Evolutionary conservation across 1,140 invertebrate species (phyloP).

Genomic region (Dreissena polymorpha): DNA sequence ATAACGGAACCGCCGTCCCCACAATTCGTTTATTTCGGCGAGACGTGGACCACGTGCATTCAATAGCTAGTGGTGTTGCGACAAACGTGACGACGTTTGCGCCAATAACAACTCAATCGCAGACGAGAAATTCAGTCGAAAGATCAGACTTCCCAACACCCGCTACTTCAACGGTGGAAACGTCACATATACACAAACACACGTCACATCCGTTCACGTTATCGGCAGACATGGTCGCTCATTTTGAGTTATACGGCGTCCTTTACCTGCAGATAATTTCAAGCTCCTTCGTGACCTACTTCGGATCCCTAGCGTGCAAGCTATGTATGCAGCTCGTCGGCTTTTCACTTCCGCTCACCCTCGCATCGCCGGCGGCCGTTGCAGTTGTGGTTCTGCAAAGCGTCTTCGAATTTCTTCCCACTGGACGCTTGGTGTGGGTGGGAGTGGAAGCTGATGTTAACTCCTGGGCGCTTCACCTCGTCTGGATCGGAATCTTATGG

Average conservation of each 20-base stretch:
- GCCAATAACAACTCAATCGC: not conserved
- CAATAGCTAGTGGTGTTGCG: not conserved
- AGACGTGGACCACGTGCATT: not conserved
- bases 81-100: not conserved
- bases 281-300: conserved; percentile 67
- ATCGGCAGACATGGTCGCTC: conserved; percentile 38
- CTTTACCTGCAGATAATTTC: conserved; percentile 64
- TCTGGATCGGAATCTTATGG: conserved; percentile 87
- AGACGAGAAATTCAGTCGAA: not conserved
- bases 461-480: conserved; percentile 60
- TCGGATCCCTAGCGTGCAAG: conserved; percentile 75
- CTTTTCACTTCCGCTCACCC: conserved; percentile 72
- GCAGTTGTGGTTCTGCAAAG: conserved; percentile 64
- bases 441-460: conserved; percentile 58
- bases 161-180: not conserved
- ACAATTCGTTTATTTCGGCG: not conserved
- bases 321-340: conserved; percentile 76
- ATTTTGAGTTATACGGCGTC: conserved; percentile 65
- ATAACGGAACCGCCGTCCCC: not conserved
- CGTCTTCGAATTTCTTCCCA: conserved; percentile 56
- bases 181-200: not conserved
- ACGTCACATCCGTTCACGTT: not conserved
- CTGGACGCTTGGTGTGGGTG: conserved; percentile 64
- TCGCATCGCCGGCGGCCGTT: conserved; percentile 71
- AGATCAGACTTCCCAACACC: not conserved